Evolutionary conservation across 2,113 vertebrate genomes (phyloP).

Genomic region (Ochotona princeps): DNA sequence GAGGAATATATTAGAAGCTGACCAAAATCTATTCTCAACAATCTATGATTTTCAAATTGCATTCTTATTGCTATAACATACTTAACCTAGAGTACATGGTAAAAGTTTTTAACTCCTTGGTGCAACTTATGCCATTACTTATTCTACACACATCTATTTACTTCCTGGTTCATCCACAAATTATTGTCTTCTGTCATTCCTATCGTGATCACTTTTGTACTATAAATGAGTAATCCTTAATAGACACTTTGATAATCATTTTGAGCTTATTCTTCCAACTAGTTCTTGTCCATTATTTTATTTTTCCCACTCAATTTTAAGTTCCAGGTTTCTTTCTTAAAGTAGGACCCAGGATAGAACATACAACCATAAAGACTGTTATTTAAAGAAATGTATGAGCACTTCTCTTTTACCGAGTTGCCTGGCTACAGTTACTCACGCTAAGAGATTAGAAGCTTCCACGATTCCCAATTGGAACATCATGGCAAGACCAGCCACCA

Average conservation of each 20-base stretch:
- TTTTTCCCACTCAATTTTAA: slow-evolving; percentile 34
- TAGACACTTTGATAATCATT: background rate
- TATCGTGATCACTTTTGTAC: background rate
- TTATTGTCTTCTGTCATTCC: background rate
- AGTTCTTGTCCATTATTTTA: background rate
- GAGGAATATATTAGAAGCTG: background rate
- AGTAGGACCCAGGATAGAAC: background rate
- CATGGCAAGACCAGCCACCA: too few relatives aligned
- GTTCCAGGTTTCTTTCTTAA: background rate
- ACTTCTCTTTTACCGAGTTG: background rate
- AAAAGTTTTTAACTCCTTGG: background rate
- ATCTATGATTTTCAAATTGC: background rate
- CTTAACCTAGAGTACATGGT: background rate
- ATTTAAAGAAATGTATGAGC: background rate
- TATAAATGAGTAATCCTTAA: slow-evolving; percentile 37
- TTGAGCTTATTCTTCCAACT: background rate
- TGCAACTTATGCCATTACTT: background rate
- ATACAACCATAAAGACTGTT: background rate
- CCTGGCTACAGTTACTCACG: background rate
- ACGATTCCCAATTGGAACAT: too few relatives aligned
- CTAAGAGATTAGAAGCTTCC: background rate
- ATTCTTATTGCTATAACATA: background rate
- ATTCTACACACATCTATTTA: background rate
- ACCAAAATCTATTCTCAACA: background rate
- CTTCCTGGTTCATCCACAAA: background rate